Base-by-base conservation (phyloP, 2,113 vertebrate species). In the Leptosomus discolor region DNA sequence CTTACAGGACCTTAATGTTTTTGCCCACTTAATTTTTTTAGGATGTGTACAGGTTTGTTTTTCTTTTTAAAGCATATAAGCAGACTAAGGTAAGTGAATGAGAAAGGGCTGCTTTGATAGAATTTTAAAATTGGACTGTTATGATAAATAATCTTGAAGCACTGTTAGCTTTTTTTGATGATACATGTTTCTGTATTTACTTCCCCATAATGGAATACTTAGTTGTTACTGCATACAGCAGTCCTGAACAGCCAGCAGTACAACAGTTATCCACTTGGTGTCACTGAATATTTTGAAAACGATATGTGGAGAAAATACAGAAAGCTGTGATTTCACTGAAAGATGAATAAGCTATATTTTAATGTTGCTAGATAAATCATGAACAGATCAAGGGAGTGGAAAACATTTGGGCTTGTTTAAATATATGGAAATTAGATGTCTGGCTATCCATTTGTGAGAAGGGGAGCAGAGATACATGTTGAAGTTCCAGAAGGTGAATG, bases 191-290 rank as follows among this genome's bases (percentile, higher is more conserved):
- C 24, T 88, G 29, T 69, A 41, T 75, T 85, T 77, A 23, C 34
- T 82, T 63, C 43, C 6, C 45, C 9, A 1, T 69, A 64, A 43
- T 7, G 50, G 53, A 74, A 54, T 67, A 19, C 26, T 76, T 67
- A 17, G 1, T 37, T 85, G 32, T 53, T 69, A 45, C 36, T 67
- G 10, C 30, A 29, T 45, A 15, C 15, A n/a, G n/a, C 46, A 74
- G 71, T 90, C 39, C 74, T 90, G 56, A 79, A 84, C 81, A 70
- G 88, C 30, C 5, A 65, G 84, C 70, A 97, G 18, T 97, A 81
- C 92, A 93, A 41, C 81, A 71, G 32, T 58, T 78, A 79, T 73
- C 96, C 97, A 95, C 96, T 91, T 93, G 94, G 85, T 97, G 95
- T 97, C 96, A 32, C 92, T 89, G 71, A 91, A 76, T 88, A 88